Evolutionary conservation across 2,888 invertebrate species (phyloP).

Genomic region (Heliconius cydno): DNA sequence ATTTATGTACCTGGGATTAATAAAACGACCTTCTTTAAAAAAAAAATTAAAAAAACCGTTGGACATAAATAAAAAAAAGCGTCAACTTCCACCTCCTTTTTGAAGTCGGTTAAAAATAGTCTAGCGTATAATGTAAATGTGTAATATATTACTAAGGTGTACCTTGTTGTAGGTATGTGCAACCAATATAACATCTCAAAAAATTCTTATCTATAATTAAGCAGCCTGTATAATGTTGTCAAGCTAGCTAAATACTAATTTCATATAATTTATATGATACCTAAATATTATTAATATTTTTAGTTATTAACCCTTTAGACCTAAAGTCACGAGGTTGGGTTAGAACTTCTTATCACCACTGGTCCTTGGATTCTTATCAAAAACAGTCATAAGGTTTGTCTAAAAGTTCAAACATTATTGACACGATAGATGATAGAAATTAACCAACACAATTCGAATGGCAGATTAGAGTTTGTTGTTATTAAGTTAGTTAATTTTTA

Average conservation of each 20-base stretch:
- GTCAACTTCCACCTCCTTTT: background rate
- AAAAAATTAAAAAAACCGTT: too few relatives aligned
- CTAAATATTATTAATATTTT: conserved; percentile 7
- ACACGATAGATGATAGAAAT: background rate
- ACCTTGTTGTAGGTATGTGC: background rate
- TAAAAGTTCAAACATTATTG: background rate
- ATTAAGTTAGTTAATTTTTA: background rate
- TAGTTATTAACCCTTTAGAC: background rate
- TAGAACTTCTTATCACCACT: conserved; percentile 4
- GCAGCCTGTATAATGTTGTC: background rate
- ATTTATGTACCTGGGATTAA: too few relatives aligned
- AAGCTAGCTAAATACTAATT: background rate
- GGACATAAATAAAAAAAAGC: too few relatives aligned
- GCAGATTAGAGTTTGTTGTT: background rate
- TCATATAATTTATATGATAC: background rate
- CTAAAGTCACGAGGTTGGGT: conserved; percentile 3
- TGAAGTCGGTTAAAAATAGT: background rate
- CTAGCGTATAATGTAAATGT: background rate
- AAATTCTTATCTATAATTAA: background rate
- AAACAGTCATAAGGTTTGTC: background rate
- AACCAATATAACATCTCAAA: background rate
- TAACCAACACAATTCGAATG: background rate
- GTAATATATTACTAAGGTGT: background rate
- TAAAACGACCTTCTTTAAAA: too few relatives aligned
- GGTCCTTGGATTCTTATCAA: conserved; percentile 3